Conservation (phyloP, 2,797 vertebrate genomes). For the Nannoperca obscura region DNA sequence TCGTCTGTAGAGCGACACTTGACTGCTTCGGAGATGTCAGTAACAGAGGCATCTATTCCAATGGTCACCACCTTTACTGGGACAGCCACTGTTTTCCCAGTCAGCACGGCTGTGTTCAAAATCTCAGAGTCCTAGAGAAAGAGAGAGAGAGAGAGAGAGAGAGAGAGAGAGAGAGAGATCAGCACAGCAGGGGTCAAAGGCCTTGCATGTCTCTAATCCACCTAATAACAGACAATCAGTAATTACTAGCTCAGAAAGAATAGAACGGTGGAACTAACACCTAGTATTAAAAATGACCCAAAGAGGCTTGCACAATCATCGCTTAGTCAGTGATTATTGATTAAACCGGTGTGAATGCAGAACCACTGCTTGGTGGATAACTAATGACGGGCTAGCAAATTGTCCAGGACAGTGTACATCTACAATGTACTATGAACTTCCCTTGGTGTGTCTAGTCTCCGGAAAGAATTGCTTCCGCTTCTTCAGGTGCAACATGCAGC, state of each 20-base stretch:
- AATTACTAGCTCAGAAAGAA: slow-evolving; percentile 10
- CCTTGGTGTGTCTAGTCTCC: not conserved
- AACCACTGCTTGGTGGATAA: slow-evolving; percentile 17
- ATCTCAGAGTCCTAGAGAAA: slow-evolving; percentile 91
- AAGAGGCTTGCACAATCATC: slow-evolving; percentile 18
- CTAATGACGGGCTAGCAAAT: slow-evolving; percentile 31
- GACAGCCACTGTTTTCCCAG: slow-evolving; percentile 91
- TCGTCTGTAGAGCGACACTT: slow-evolving; percentile 91
- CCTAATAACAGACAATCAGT: not conserved
- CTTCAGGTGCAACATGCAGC: not conserved
- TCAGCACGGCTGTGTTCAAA: slow-evolving; percentile 95
- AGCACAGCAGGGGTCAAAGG: slow-evolving; percentile 1
- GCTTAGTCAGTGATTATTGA: slow-evolving; percentile 33
- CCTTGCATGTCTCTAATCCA: slow-evolving; percentile 13
- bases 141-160: slow-evolving; percentile 13
- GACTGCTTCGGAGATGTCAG: slow-evolving; percentile 91
- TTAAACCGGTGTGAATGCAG: slow-evolving; percentile 33
- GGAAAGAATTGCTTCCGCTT: not conserved
- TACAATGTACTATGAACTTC: not conserved
- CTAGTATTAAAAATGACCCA: slow-evolving; percentile 22
- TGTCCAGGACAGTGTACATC: not conserved
- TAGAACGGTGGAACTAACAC: slow-evolving; percentile 4
- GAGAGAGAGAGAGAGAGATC: not conserved
- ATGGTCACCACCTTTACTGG: slow-evolving; percentile 93
- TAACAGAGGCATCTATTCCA: slow-evolving; percentile 86